Evolutionary conservation across 37 sponge, comb jelly and placozoan species (phyloP), one percentile per base, ranked within the genome.

Genomic region (Diacarnus erythraeanus): DNA sequence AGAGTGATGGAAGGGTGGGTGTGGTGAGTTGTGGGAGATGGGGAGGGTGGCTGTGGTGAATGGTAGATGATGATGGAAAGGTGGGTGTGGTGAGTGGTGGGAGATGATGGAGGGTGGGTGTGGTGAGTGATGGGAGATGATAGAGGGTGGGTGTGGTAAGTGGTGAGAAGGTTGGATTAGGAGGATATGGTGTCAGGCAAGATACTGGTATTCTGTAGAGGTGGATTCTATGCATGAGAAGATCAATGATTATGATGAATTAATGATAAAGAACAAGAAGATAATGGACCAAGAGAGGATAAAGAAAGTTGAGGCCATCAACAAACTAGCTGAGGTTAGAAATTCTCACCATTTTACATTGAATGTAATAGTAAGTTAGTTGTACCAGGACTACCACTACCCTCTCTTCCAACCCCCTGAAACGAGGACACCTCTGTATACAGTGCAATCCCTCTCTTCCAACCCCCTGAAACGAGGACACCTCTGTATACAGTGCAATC

Each of bases 301-400:
- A 17, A 54, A 67, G 85, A 92, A 92, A 70, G 79, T 33, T 1
- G 85, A 92, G 75, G 89, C 89, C 0, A 85, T 92, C 65, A 87
- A 69, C 72, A 92, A 92, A 39, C 83, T 92, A 1, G 70, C 75
- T 3, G 82, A 83, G 69, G 77, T 84, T 3, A 15, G 6, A n/a
- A n/a, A n/a, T n/a, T n/a, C n/a, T n/a, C n/a, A n/a, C n/a, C n/a
- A n/a, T n/a, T n/a, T n/a, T n/a, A n/a, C n/a, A n/a, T n/a, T n/a
- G n/a, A n/a, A n/a, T n/a, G 12, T 47, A 47, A 47, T 47, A 47
- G 12, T 47, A 47, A 47, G 51, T 47, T 12, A 12, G 12, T 47
- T 47, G n/a, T n/a, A n/a, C n/a, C n/a, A n/a, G n/a, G n/a, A n/a
- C n/a, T n/a, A n/a, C n/a, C n/a, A n/a, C n/a, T n/a, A n/a, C n/a